Evolutionary conservation across 2,888 invertebrate genomes (phyloP), one percentile per base, ranked within the genome.

Genomic region (Heliconius sara): DNA sequence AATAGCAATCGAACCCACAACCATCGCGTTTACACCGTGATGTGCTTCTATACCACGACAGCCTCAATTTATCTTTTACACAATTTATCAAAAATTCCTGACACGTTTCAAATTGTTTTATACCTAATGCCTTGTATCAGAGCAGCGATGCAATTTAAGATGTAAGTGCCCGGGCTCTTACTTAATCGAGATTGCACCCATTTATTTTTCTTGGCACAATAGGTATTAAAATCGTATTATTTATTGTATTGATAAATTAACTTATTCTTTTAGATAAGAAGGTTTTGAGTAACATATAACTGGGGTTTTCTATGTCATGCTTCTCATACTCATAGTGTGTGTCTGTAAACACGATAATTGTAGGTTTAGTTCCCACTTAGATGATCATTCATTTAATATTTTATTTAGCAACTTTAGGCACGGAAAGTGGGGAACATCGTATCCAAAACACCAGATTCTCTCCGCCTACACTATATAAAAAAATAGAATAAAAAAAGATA

Each of bases 81-180:
- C 77, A 77, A 67, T 25, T 67, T 63, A 67, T 76, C 63, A 65
- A 70, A 68, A 76, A 74, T 80, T 75, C 79, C 73, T 76, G 72
- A 75, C 80, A 79, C 82, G 79, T 80, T 80, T 80, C 80, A 80
- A 80, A 80, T 82, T 80, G 76, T 82, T 76, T 76, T 80, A 80
- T 80, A 52, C 52, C 52, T 52, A 80, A 82, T 76, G 68, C 80
- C 68, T 66, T 75, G 77, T 72, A 76, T 77, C 67, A 65, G 70
- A 75, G 52, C 76, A 39, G 75, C 76, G 74, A 34, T 71, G 79
- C 77, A 75, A 79, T 79, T 77, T 79, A 75, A 79, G 74, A 81
- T 74, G 78, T 74, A 78, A 78, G 78, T 67, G 78, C 67, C 73
- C 73, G 67, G 16, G 68, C 78, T 75, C 65, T 79, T 39, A 78